A percentile compares a stretch with the other conserved stretches of the same genome.
Evolutionary conservation across 2,113 vertebrate species (phyloP).

Genomic region (Tupaia tana): DNA sequence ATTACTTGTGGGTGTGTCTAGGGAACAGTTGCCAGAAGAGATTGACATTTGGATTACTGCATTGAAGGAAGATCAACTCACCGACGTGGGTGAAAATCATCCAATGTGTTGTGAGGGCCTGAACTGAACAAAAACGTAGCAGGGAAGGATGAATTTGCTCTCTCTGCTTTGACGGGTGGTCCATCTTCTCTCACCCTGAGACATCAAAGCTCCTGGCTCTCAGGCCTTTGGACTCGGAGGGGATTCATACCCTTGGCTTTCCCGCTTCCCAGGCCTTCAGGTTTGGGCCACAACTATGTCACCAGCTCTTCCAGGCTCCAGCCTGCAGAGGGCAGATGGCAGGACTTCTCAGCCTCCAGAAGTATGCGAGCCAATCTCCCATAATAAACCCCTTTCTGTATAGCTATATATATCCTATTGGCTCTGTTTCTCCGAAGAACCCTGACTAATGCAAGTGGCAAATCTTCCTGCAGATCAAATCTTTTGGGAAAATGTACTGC

Average conservation of each 20-base stretch:
- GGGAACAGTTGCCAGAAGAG: not conserved
- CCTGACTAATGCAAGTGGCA: not conserved
- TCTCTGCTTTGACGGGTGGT: not conserved
- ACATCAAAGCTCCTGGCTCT: not conserved
- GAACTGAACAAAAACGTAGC: not conserved
- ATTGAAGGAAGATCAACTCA: not conserved
- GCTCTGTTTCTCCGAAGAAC: not conserved
- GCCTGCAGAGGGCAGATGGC: not conserved
- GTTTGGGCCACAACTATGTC: not conserved
- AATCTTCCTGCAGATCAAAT: not conserved
- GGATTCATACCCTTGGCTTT: not conserved
- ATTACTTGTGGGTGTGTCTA: not conserved
- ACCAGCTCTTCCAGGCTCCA: not conserved
- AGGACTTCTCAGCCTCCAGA: not conserved
- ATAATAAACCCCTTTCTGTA: not conserved
- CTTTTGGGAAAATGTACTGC: not conserved
- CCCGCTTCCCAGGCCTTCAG: not conserved
- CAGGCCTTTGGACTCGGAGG: not conserved
- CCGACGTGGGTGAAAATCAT: rapidly evolving
- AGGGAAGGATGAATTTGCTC: not conserved
- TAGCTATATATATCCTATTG: not conserved
- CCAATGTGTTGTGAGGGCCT: not conserved
- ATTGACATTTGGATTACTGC: not conserved
- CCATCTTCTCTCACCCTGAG: not conserved
- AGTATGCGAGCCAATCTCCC: not conserved